Conservation (phyloP, 2,797 vertebrate species). For the Pseudocheirus occidentalis region DNA sequence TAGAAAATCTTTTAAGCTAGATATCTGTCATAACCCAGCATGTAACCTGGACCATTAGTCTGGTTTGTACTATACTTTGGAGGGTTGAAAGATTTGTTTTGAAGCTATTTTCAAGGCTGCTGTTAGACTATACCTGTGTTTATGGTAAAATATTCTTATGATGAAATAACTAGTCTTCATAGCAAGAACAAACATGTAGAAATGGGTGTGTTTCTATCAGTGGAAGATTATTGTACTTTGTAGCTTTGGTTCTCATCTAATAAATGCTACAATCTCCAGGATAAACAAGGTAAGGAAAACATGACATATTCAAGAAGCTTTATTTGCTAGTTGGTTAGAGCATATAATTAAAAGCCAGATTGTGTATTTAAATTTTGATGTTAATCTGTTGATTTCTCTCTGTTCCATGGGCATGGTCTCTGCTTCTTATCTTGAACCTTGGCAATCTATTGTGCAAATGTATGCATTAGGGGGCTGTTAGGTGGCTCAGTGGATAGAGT, state of each 20-base stretch:
- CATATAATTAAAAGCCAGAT: neutral
- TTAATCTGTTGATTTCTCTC: neutral
- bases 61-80: neutral
- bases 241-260: neutral
- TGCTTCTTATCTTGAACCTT: neutral
- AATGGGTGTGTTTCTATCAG: neutral
- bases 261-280: neutral
- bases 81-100: neutral
- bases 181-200: neutral
- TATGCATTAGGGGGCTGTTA: neutral
- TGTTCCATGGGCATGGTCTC: neutral
- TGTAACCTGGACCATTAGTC: neutral
- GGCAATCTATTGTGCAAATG: neutral
- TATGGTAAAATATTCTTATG: neutral
- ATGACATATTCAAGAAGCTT: neutral
- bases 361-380: neutral
- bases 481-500: neutral
- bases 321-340: neutral
- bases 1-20: neutral
- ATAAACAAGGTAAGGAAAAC: neutral
- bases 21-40: neutral
- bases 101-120: neutral
- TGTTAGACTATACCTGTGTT: neutral
- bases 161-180: neutral
- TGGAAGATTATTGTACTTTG: neutral